Evolutionary conservation across 2,888 invertebrate species (phyloP), one percentile per base, ranked within the genome.

Genomic region (Stegophylla sp.): DNA sequence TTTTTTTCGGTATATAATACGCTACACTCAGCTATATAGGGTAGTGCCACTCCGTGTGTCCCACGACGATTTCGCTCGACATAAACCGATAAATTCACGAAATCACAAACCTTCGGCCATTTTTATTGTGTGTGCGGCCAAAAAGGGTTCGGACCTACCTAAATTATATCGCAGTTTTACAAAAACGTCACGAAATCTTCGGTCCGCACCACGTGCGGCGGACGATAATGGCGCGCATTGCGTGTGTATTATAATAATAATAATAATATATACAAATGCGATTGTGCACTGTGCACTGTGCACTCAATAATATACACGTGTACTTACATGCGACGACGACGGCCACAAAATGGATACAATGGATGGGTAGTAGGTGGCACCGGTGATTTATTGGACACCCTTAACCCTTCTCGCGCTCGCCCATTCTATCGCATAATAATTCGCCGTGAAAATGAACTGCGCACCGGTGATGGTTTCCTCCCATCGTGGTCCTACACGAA

Each of bases 21-120:
- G 13, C 23, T 51, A 41, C n/a, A 43, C 76, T 20, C 34, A 53
- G 7, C 23, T 43, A n/a, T n/a, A n/a, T n/a, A n/a, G n/a, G n/a
- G n/a, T n/a, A n/a, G n/a, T n/a, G n/a, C n/a, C 59, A n/a, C 43
- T 43, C 72, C 75, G 76, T 66, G 76, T 41, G 66, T 53, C 76
- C 64, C n/a, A n/a, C n/a, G 13, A 69, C 59, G 45, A 77, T 77
- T 77, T 77, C 69, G 77, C 77, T 77, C 67, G 69, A 77, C 69
- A 69, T 34, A 77, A 77, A 77, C 66, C 77, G 45, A 77, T 77
- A 77, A 77, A 77, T 77, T 67, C 77, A 77, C 77, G n/a, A 56
- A 77, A 28, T 45, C 45, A 17, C n/a, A 12, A 59, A 59, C 56
- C 67, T 66, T 15, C 28, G 56, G 0, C 66, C 53, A 43, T 56